Base-by-base conservation (phyloP, 92 coral and sea anemone species). In the Phymanthus crucifer region DNA sequence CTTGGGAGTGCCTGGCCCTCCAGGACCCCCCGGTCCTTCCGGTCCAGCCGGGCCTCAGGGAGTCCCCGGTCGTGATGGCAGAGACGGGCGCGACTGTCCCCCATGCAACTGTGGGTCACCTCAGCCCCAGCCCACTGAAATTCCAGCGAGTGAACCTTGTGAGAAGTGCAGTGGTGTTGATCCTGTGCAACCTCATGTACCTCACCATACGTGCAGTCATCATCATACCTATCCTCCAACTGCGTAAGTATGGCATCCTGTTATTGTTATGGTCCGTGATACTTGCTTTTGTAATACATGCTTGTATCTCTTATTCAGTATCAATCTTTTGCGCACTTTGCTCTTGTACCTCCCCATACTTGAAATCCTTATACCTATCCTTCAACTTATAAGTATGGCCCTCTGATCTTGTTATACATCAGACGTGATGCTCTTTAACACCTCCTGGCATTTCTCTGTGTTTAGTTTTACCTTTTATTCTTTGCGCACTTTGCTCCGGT, bases 41-140 rank as follows among this genome's bases (percentile, higher is more conserved):
- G 97, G 97, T 1, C 88, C 95, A 1, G 86, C 88, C 14, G 96
- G 96, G 7, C 48, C 86, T 0, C 97, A 89, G 40, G 97, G 97
- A 17, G 64, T 92, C n/a, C 91, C 97, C 7, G 97, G 97, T 16
- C 84, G 97, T 66, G 97, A 93, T 74, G 97, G 97, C 11, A 85
- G 92, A 75, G 97, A 93, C 78, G 97, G 97, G 0, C 78, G 91
- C 40, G 91, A 88, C 40, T 80, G 91, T 31, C 91, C 94, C 17
- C 92, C 90, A 8, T 90, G 91, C 57, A 86, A 93, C 84, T 85
- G 90, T 34, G 89, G 89, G 18, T 33, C 85, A 4, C 27, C 50
- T 3, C 43, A 70, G 27, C 37, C 83, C 0, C 43, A 70, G 27
- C 37, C 83, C 0, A 67, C 87, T 13, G 72, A 68, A 36, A 65